Evolutionary conservation across 1,140 invertebrate genomes (phyloP), one percentile per base, ranked within the genome.

Genomic region (Pseudobourletiella spinata): DNA sequence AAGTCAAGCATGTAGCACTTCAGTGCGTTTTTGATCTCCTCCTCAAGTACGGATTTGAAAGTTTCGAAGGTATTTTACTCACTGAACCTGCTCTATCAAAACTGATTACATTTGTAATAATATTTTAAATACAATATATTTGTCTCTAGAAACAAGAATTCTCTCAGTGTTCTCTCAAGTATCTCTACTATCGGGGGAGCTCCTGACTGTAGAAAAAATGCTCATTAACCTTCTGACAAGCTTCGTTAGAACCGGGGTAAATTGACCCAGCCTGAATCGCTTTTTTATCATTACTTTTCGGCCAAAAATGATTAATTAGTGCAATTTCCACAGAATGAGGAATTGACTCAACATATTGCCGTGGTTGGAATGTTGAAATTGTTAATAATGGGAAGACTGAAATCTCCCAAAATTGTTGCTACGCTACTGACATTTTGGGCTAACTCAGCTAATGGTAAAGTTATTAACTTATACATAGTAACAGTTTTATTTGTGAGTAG

Each of bases 11-110:
- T 32, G 22, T 11, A 15, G 54, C 28, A 16, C 22, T 56, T 3
- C 54, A 56, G 24, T 30, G 54, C 30, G 39, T 56, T 4, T 56
- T 32, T 35, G 54, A 56, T 35, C 54, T 56, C 22, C n/a, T 56
- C 3, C 18, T 56, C 20, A 30, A 56, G 20, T 56, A 32, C 22
- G 54, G 54, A 15, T 35, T 56, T 30, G 54, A 56, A 32, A n/a
- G 28, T 14, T 56, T 56, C 24, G 54, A 56, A 22, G 32, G 54
- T 56, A 15, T n/a, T n/a, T n/a, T n/a, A n/a, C n/a, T n/a, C n/a
- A n/a, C n/a, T n/a, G n/a, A n/a, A n/a, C n/a, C n/a, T n/a, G n/a
- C n/a, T n/a, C n/a, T n/a, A n/a, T n/a, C n/a, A n/a, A n/a, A n/a
- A n/a, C n/a, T n/a, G n/a, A n/a, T n/a, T n/a, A n/a, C n/a, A n/a